Base-by-base conservation (phyloP, 2,113 vertebrate species). In the Otocyon megalotis region DNA sequence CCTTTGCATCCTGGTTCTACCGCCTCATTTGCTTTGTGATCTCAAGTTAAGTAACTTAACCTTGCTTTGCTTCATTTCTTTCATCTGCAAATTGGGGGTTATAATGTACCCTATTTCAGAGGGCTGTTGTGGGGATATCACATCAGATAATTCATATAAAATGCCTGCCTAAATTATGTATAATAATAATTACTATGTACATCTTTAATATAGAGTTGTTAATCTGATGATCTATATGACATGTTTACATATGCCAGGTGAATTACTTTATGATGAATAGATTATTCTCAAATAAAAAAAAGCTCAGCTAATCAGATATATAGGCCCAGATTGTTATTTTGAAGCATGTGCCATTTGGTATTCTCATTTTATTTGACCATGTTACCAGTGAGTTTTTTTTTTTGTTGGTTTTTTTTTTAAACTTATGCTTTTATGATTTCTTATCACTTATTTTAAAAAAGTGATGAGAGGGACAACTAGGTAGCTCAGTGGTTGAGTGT, bases 201-300 rank as follows among this genome's bases (percentile, higher is more conserved):
- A 76, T 74, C 3, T 50, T 88, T 74, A 74, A 50, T 53, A n/a
- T 76, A 35, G 19, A 0, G 60, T 32, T 84, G 10, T 58, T 43
- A 69, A 72, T 32, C 5, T 82, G 6, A 77, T 97, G 24, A 83
- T 56, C 13, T 93, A 16, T 15, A 50, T 83, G 37, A 62, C 16
- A 79, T 20, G 16, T 77, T 24, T 9, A n/a, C 12, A 65, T 7
- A 13, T 35, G 5, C 24, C 14, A 65, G 8, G 37, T 71, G 71
- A 84, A 74, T 58, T 35, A 17, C 20, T 24, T 89, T 15, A 43
- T 62, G 35, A 58, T 62, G 20, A 79, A 48, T 5, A 77, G 54
- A 67, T 65, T 83, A 35, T 77, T 90, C 43, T 90, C 5, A 92
- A 89, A 65, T 65, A 53, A 94, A 91, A 94, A 91, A 83, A 6